These are phyloP conservation scores for Onychostoma macrolepis DNA, from an alignment of 2,113 vertebrate genomes.

Conservation along the genomic window DNA sequence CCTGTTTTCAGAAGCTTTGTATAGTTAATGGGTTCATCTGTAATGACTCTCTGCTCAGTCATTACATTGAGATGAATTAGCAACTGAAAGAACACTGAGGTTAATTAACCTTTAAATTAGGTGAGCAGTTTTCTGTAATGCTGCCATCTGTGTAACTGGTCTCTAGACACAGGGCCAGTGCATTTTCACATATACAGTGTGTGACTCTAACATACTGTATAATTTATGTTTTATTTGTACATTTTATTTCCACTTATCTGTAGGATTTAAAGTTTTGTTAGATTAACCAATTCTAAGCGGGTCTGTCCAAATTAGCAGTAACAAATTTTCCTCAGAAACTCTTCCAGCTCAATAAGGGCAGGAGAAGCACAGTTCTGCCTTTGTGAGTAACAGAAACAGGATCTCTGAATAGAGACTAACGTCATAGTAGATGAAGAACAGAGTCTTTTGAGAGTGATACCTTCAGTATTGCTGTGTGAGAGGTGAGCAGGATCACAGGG, in stretches of 20 bases:
- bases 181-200: slow-evolving; percentile 8
- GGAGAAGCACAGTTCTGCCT: slow-evolving; percentile 1
- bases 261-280: slow-evolving; percentile 25
- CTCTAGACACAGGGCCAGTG: slow-evolving; percentile 29
- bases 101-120: slow-evolving; percentile 59
- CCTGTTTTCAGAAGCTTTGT: slow-evolving; percentile 37
- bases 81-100: slow-evolving; percentile 53
- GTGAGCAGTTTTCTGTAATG: slow-evolving; percentile 43
- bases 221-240: not conserved
- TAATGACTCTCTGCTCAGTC: slow-evolving; percentile 54
- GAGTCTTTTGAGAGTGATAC: slow-evolving; percentile 2
- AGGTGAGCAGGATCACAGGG: not conserved
- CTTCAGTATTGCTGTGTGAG: slow-evolving; percentile 12
- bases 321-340: not conserved
- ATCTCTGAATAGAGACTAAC: slow-evolving; percentile 1
- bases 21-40: slow-evolving; percentile 48
- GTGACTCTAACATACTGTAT: not conserved
- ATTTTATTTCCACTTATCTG: not conserved
- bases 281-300: not conserved
- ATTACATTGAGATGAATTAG: slow-evolving; percentile 55
- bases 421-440: not conserved
- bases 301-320: not conserved
- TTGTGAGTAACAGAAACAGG: not conserved
- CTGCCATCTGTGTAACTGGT: slow-evolving; percentile 47
- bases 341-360: not conserved